Evolutionary conservation across 2,888 invertebrate genomes (phyloP).

Genomic region (Papilio protenor): DNA sequence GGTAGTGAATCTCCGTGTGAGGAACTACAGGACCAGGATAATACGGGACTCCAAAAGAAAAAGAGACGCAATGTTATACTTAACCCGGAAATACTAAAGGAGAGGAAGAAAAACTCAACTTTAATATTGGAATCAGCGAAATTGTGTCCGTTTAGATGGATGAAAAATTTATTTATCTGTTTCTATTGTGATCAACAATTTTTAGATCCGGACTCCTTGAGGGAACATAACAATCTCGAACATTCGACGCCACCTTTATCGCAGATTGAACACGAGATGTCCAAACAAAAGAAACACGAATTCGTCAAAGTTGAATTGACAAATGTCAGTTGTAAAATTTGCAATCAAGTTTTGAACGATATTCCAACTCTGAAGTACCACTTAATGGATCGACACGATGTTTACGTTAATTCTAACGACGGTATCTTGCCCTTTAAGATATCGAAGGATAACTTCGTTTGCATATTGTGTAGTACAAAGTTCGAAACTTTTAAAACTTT

Average conservation of each 20-base stretch:
- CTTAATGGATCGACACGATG: slow-evolving; percentile 61
- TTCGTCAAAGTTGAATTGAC: slow-evolving; percentile 74
- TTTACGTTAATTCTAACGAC: slow-evolving; percentile 61
- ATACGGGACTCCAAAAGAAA: slow-evolving; percentile 46
- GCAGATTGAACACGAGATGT: slow-evolving; percentile 61
- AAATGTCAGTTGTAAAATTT: slow-evolving; percentile 66
- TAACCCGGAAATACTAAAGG: slow-evolving; percentile 58
- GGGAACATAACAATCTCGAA: slow-evolving; percentile 57
- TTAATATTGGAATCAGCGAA: slow-evolving; percentile 67
- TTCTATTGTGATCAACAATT: slow-evolving; percentile 71
- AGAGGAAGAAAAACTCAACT: slow-evolving; percentile 62
- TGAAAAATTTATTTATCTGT: slow-evolving; percentile 71
- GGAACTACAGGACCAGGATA: slow-evolving; percentile 42
- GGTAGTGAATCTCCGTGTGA: slow-evolving; percentile 61
- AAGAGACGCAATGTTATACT: slow-evolving; percentile 53
- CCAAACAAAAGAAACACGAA: slow-evolving; percentile 68
- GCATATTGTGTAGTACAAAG: slow-evolving; percentile 65
- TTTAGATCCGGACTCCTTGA: slow-evolving; percentile 62
- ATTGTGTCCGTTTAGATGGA: slow-evolving; percentile 76
- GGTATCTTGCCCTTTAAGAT: slow-evolving; percentile 73
- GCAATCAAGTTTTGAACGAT: slow-evolving; percentile 57
- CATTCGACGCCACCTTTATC: slow-evolving; percentile 54
- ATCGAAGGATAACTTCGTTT: slow-evolving; percentile 60
- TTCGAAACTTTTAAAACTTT: slow-evolving; percentile 71
- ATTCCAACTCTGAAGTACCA: slow-evolving; percentile 65